These are phyloP conservation scores for Cryptus armator DNA, from an alignment of 2,888 invertebrate species.

Conservation along the genomic window DNA sequence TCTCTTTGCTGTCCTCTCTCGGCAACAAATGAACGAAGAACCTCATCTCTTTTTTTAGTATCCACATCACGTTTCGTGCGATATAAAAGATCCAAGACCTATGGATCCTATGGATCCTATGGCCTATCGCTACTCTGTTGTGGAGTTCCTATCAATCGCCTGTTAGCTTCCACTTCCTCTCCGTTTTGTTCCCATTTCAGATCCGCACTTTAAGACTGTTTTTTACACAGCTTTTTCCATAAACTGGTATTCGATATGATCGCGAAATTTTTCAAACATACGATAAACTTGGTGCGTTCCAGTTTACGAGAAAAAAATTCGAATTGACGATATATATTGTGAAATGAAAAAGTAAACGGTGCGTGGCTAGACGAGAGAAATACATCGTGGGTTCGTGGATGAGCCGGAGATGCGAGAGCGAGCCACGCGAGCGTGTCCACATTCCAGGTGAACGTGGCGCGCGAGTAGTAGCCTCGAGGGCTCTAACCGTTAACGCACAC, in stretches of 20 bases:
- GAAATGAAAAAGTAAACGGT: not conserved
- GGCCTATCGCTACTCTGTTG: no score
- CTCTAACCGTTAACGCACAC: slow-evolving; percentile 82
- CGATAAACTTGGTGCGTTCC: slow-evolving; percentile 4
- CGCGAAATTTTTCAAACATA: not conserved
- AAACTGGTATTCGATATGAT: not conserved
- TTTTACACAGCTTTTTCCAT: not conserved
- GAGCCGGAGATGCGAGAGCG: slow-evolving; percentile 67
- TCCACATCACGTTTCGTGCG: slow-evolving; percentile 12
- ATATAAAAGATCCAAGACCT: not conserved
- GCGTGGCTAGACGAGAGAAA: not conserved
- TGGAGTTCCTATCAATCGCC: no score
- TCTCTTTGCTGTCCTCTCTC: slow-evolving; percentile 11
- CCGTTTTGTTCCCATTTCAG: no score
- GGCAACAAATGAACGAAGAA: slow-evolving; percentile 26
- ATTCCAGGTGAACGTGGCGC: slow-evolving; percentile 67
- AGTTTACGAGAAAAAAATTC: slow-evolving; percentile 17
- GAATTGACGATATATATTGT: slow-evolving; percentile 16
- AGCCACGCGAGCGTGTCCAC: slow-evolving; percentile 74
- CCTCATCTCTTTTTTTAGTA: slow-evolving; percentile 11
- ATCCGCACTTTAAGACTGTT: no score
- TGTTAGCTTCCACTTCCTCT: no score
- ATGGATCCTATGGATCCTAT: no score
- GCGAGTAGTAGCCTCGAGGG: slow-evolving; percentile 64
- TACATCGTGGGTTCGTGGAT: slow-evolving; percentile 58